Evolutionary conservation across 2,113 vertebrate genomes (phyloP), one percentile per base, ranked within the genome.

Genomic region (Excalfactoria chinensis): DNA sequence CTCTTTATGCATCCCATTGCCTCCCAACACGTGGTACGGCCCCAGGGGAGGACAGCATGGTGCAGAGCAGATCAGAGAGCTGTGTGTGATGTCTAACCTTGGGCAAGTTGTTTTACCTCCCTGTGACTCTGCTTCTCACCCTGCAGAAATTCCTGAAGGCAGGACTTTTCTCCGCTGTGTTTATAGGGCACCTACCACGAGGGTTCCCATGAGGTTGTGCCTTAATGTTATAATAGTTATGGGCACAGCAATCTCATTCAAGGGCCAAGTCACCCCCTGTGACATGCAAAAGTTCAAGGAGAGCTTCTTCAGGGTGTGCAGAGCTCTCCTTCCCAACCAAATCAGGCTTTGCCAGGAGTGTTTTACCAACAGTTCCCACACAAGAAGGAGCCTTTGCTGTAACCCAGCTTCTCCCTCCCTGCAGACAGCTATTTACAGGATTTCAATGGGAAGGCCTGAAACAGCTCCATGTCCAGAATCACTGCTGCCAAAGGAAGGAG

Each of bases 401-500:
- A 34, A 74, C 19, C 56, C 58, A 35, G 18, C 58, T 77, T 37
- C 74, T 70, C 79, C 48, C 76, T 90, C 79, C 89, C 63, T 66
- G 70, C 71, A 88, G 63, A 68, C 71, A 82, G 90, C 95, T 82
- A 64, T 93, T 93, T 75, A 84, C 90, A 81, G 80, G 14, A 12
- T 93, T 89, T 94, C 92, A 94, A 74, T 73, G 86, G 66, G 32
- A 19, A 78, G 72, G 62, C 40, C 87, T 74, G 2, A 89, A 74
- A 72, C 1, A 7, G 68, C 68, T 87, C 69, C 79, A 58, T 51
- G 63, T 59, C 74, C 95, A 95, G 81, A 71, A 63, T 5, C 1
- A 8, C 75, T 53, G 56, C 86, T 93, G 94, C 93, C 92, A 93
- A 41, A 69, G 81, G 90, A 95, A 96, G 86, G 83, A 88, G 90